phyloP scores from a whole-genome alignment of 2,888 invertebrate genomes.

The Noctuana brunneofusca region DNA sequence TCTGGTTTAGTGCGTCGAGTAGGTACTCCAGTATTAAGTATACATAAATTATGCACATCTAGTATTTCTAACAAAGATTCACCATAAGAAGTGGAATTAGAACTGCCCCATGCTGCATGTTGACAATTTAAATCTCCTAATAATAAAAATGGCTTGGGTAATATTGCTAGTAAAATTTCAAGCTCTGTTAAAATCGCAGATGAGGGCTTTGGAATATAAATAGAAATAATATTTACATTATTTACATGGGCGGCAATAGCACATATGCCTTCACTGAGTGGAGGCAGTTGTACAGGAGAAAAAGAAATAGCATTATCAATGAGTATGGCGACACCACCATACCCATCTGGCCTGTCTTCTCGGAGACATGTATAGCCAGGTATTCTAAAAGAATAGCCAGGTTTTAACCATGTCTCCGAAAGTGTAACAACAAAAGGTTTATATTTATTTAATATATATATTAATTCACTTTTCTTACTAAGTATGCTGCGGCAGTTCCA shows the following conservation, averaged over 20 bases:
- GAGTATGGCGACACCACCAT: slow-evolving; percentile 2
- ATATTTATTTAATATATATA: slow-evolving; percentile 13
- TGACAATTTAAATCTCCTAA: slow-evolving; percentile 1
- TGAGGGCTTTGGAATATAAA: neutral
- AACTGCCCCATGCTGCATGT: neutral
- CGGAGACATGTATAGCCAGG: neutral
- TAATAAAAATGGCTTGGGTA: neutral
- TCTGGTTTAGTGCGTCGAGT: neutral
- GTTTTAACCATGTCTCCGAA: slow-evolving; percentile 28
- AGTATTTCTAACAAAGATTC: neutral
- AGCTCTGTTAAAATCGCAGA: neutral
- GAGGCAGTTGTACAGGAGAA: neutral
- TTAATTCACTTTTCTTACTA: slow-evolving; percentile 4
- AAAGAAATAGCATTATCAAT: neutral
- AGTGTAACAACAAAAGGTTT: slow-evolving; percentile 10
- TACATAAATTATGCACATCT: neutral
- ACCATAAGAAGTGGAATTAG: neutral
- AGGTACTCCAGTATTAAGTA: neutral
- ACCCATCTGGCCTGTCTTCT: neutral
- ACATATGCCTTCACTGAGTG: neutral
- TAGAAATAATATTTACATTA: neutral
- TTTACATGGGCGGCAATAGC: neutral
- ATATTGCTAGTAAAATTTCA: neutral
- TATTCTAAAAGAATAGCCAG: slow-evolving; percentile 10
- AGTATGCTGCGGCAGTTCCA: slow-evolving; percentile 21